Conservation (phyloP, 2,888 invertebrate genomes). For the Macropis europaea region DNA sequence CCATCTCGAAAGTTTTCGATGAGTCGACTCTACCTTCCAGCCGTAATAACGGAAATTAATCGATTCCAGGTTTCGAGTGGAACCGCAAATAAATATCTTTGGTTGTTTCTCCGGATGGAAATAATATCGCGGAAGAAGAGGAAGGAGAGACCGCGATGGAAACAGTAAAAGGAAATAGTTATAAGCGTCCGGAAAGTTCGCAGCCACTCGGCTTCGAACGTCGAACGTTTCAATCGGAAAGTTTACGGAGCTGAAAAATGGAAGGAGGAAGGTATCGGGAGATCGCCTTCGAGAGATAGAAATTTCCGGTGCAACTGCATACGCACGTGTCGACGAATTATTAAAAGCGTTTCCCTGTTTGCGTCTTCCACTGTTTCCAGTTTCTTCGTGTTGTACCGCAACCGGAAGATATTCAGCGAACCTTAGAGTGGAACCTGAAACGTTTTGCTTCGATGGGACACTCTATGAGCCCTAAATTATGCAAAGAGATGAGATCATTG, state of each 20-base stretch:
- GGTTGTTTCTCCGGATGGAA: slow-evolving; percentile 6
- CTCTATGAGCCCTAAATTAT: no score
- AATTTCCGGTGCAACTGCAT: slow-evolving; percentile 18
- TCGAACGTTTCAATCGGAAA: slow-evolving; percentile 33
- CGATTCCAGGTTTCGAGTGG: neutral
- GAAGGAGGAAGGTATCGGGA: slow-evolving; percentile 3
- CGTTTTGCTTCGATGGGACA: no score
- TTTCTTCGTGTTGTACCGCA: no score
- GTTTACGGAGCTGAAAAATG: slow-evolving; percentile 29
- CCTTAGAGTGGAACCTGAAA: no score
- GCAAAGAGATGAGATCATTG: no score
- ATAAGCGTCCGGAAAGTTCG: slow-evolving; percentile 45
- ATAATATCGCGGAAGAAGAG: neutral
- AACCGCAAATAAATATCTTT: slow-evolving; percentile 16
- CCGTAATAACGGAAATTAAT: slow-evolving; percentile 26
- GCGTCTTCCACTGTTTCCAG: neutral
- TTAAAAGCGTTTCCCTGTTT: slow-evolving; percentile 62
- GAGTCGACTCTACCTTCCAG: neutral
- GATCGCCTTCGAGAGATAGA: slow-evolving; percentile 15
- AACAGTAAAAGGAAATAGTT: slow-evolving; percentile 30
- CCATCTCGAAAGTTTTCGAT: neutral
- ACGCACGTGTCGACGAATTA: slow-evolving; percentile 45
- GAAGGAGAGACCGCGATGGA: neutral
- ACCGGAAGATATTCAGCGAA: no score
- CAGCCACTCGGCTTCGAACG: slow-evolving; percentile 26